Conservation (phyloP, 2,113 vertebrate genomes). For the Cryptotis parvus region DNA sequence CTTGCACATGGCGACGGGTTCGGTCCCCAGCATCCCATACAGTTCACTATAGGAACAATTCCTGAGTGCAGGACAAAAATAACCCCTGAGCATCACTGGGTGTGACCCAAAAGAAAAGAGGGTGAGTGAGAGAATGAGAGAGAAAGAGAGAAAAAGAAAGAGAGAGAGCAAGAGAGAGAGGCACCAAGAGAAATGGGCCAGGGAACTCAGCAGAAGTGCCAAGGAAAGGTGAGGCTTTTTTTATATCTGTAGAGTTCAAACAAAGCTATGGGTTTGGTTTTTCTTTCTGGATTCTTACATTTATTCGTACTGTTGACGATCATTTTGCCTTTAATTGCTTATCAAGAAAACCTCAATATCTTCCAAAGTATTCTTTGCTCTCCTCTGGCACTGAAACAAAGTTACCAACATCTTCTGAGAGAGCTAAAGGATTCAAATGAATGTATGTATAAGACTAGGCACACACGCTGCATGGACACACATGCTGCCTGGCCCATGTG, state of each 20-base stretch:
- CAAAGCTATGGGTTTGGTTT: neutral
- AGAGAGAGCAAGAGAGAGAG: too few species aligned
- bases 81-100: too few species aligned
- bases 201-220: neutral
- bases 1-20: too few species aligned
- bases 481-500: too few species aligned
- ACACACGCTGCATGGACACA: too few species aligned
- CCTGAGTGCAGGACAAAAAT: too few species aligned
- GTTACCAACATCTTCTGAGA: neutral
- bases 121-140: too few species aligned
- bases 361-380: neutral
- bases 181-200: neutral
- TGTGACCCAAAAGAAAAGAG: too few species aligned
- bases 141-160: too few species aligned
- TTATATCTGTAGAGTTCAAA: neutral
- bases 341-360: slow-evolving; percentile 27
- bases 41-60: too few species aligned
- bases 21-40: too few species aligned
- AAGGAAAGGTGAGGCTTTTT: neutral
- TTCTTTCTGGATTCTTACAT: neutral
- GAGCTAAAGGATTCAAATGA: slow-evolving; percentile 2
- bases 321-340: slow-evolving; percentile 47
- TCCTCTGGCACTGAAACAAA: neutral
- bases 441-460: neutral
- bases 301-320: neutral